Evolutionary conservation across 2,888 invertebrate species (phyloP).

Genomic region (Lissocephala sabroskyi): DNA sequence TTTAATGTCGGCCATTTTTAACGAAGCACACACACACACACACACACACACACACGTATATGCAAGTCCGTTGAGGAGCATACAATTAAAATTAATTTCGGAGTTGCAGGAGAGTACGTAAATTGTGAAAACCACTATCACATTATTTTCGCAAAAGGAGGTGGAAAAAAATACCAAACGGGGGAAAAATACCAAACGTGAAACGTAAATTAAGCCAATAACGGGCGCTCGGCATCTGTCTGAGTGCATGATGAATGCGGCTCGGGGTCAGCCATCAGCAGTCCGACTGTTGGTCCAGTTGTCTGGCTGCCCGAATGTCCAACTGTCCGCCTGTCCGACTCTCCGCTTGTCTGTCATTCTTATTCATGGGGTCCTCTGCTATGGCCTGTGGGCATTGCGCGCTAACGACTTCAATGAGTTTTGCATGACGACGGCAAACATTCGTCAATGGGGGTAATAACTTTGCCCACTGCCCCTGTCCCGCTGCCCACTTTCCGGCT

Average conservation of each 20-base stretch:
- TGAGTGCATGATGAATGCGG: slow-evolving; percentile 45
- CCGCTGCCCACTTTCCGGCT: too few relatives aligned
- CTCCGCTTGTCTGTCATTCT: slow-evolving; percentile 3
- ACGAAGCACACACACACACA: slow-evolving; percentile 1
- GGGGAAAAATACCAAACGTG: slow-evolving; percentile 41
- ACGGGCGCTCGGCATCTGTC: slow-evolving; percentile 17
- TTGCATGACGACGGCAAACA: slow-evolving; percentile 47
- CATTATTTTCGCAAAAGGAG: slow-evolving; percentile 45
- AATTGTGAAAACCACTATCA: slow-evolving; percentile 62
- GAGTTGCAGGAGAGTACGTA: slow-evolving; percentile 53
- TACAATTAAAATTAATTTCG: slow-evolving; percentile 58
- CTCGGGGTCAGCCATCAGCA: slow-evolving; percentile 13
- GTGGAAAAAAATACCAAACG: slow-evolving; percentile 23
- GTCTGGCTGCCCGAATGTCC: too few relatives aligned
- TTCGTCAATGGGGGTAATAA: slow-evolving; percentile 17
- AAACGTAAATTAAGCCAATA: slow-evolving; percentile 61
- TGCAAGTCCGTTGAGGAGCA: too few relatives aligned
- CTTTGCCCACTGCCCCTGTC: too few relatives aligned
- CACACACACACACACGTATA: too few relatives aligned
- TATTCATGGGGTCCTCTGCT: slow-evolving; percentile 43
- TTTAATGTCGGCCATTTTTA: slow-evolving; percentile 40
- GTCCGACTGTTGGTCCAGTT: slow-evolving; percentile 9
- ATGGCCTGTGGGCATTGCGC: slow-evolving; percentile 37
- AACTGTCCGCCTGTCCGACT: slow-evolving; percentile 4
- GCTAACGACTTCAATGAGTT: slow-evolving; percentile 59